Base-by-base conservation (phyloP, 2,888 invertebrate species). In the Aricia artaxerxes region DNA sequence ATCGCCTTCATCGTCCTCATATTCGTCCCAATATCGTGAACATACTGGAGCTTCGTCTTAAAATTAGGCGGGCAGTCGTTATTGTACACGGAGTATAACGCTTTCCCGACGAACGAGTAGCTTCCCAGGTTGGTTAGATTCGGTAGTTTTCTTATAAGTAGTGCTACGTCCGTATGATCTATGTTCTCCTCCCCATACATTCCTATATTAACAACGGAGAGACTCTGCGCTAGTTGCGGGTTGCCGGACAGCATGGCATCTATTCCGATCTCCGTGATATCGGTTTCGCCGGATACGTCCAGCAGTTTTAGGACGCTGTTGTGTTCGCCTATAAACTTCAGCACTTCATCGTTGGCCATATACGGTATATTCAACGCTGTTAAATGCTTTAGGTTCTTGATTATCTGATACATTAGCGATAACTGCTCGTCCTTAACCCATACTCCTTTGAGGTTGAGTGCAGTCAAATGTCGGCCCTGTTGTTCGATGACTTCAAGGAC, bases 361-460 rank as follows among this genome's bases (percentile, higher is more conserved):
- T 96, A 96, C 0, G 97, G 97, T 83, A 97, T 96, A 85, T 95
- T 95, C 1, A 97, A 89, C 44, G 95, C 95, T 4, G 95, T 95
- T 78, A 97, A 87, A 84, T 95, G 92, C n/a, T 90, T 92, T 76
- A 96, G 92, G 83, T 95, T 95, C 83, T 94, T 93, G 7, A 97
- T 92, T 49, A 96, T 88, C 49, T 95, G 92, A 81, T 95, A 95
- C 91, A 97, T 93, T 13, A 96, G 93, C 80, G 95, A 90, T 84
- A 96, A 94, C 83, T 96, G 95, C 82, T 97, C 96, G 78, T 96
- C 96, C 87, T 96, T 96, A 72, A 96, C 96, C 97, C 97, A 97
- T 57, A 97, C 96, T 16, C 97, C 97, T 91, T 96, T 97, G 80
- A 97, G 89, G 88, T 97, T 96, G 78, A 97, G 94, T 60, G 95